Conservation (phyloP, 2,888 invertebrate genomes). For the Calameuta filiformis region DNA sequence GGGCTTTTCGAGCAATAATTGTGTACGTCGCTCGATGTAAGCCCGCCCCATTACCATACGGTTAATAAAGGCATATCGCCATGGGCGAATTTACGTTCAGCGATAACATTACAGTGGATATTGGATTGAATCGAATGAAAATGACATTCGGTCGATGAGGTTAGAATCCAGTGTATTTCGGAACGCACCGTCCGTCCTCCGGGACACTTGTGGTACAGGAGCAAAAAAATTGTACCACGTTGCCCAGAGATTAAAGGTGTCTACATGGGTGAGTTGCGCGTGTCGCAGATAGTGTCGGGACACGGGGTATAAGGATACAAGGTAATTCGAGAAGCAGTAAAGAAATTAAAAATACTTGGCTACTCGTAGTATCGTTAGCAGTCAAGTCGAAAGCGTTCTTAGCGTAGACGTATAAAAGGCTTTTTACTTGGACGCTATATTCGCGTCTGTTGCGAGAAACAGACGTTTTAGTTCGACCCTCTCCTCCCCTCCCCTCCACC, state of each 20-base stretch:
- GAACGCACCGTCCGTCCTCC: not conserved
- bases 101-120: not conserved
- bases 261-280: too few species aligned
- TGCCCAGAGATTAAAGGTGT: too few species aligned
- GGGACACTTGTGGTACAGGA: too few species aligned
- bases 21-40: not conserved
- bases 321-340: not conserved
- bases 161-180: not conserved
- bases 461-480: not conserved
- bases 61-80: not conserved
- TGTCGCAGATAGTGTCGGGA: not conserved
- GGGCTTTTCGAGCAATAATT: not conserved
- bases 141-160: not conserved
- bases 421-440: not conserved
- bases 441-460: not conserved
- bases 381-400: not conserved
- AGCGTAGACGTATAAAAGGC: not conserved
- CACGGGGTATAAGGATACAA: not conserved
- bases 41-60: not conserved
- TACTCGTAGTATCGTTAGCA: not conserved
- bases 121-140: not conserved
- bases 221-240: too few species aligned
- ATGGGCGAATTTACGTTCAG: not conserved
- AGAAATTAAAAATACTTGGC: not conserved
- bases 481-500: not conserved